phyloP scores from a whole-genome alignment of 2,888 invertebrate species.

The Orthosia gracilis region DNA sequence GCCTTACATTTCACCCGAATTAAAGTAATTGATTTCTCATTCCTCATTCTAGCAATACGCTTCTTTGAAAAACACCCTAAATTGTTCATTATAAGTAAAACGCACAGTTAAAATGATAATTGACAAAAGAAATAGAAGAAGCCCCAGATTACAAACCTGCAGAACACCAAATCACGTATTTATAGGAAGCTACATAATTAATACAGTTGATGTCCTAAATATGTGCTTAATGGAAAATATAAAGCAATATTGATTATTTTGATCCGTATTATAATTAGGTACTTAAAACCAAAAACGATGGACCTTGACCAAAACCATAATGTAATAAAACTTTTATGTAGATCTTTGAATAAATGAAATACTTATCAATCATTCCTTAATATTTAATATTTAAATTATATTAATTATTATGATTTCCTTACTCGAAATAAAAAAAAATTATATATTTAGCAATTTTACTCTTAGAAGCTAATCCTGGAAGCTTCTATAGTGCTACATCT shows the following conservation, averaged over 20 bases:
- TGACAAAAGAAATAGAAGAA: neutral
- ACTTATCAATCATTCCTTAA: neutral
- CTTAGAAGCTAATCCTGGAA: too few relatives aligned
- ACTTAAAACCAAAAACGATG: neutral
- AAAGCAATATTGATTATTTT: neutral
- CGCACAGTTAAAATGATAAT: neutral
- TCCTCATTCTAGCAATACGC: too few relatives aligned
- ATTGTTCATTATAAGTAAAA: neutral
- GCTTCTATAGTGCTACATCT: neutral
- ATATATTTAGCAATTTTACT: too few relatives aligned
- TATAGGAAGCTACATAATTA: neutral
- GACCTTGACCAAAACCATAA: neutral
- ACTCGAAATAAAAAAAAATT: too few relatives aligned
- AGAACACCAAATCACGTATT: neutral
- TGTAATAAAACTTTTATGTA: neutral
- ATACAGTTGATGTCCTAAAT: neutral
- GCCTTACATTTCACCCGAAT: neutral
- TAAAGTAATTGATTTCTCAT: neutral
- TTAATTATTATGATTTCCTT: too few relatives aligned
- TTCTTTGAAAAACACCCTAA: neutral
- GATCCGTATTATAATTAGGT: neutral
- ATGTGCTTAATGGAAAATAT: neutral
- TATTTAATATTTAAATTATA: too few relatives aligned
- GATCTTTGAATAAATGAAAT: neutral
- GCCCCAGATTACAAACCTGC: constrained; percentile 7